Conservation (phyloP, 2,888 invertebrate species). For the Microchrysa polita region DNA sequence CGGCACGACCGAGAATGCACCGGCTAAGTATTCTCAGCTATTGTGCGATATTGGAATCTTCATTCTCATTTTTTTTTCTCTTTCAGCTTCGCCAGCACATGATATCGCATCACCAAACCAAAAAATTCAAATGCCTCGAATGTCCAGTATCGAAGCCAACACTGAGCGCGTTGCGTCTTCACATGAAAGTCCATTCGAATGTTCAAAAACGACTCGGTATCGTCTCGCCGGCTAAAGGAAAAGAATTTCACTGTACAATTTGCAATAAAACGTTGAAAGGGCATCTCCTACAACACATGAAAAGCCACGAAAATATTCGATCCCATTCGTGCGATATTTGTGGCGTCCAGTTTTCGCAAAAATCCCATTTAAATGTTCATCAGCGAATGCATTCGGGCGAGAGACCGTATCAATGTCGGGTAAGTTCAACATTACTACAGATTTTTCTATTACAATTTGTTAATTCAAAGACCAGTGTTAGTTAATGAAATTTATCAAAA, state of each 20-base stretch:
- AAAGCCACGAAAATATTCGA: slow-evolving; percentile 77
- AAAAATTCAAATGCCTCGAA: slow-evolving; percentile 75
- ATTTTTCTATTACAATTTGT: neutral
- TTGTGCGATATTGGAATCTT: no score
- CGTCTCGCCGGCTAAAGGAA: slow-evolving; percentile 67
- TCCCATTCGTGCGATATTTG: slow-evolving; percentile 83
- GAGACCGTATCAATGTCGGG: slow-evolving; percentile 82
- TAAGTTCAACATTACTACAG: no score
- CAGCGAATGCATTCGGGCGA: slow-evolving; percentile 86
- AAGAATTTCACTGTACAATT: slow-evolving; percentile 80
- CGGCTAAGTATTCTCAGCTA: no score
- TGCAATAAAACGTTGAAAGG: slow-evolving; percentile 85
- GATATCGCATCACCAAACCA: slow-evolving; percentile 77
- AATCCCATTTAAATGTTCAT: slow-evolving; percentile 85
- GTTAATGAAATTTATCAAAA: no score
- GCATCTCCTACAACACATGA: slow-evolving; percentile 83
- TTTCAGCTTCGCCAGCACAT: slow-evolving; percentile 71
- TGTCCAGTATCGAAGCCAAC: slow-evolving; percentile 78
- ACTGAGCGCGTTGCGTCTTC: slow-evolving; percentile 70
- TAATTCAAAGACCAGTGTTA: neutral
- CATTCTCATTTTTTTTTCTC: slow-evolving; percentile 10
- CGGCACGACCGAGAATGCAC: no score
- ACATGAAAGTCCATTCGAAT: slow-evolving; percentile 76
- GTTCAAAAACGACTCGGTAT: slow-evolving; percentile 73
- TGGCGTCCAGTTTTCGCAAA: slow-evolving; percentile 82